These are phyloP conservation scores for Agonopterix alstromeriana DNA, from an alignment of 2,888 invertebrate species.

Conservation along the genomic window DNA sequence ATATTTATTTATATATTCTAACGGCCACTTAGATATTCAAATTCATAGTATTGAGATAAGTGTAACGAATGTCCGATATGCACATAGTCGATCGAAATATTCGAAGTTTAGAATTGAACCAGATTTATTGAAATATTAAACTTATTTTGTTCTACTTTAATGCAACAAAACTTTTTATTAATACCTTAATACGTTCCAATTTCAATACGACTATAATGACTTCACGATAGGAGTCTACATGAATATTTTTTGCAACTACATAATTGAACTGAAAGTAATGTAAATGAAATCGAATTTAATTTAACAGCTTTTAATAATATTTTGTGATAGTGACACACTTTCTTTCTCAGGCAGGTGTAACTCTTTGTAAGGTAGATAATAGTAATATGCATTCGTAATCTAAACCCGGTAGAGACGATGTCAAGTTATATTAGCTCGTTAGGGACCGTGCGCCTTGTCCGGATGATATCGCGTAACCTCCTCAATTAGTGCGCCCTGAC, in stretches of 20 bases:
- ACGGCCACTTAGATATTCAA: conserved; percentile 52
- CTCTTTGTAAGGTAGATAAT: not conserved
- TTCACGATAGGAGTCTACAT: no score
- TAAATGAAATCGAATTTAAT: no score
- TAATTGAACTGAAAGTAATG: no score
- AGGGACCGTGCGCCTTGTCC: conserved; percentile 41
- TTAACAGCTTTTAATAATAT: no score
- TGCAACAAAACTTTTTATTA: no score
- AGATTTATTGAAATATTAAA: no score
- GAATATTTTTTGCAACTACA: no score
- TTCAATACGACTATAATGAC: no score
- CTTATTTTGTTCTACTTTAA: no score
- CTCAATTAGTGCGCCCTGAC: conserved; percentile 55
- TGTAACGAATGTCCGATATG: conserved; percentile 35
- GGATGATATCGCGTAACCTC: conserved; percentile 52
- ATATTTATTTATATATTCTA: conserved; percentile 58
- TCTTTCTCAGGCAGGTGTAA: not conserved
- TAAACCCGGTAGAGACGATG: conserved; percentile 22
- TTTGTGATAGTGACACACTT: not conserved
- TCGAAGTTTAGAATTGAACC: no score
- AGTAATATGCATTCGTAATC: conserved; percentile 7
- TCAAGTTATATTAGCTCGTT: conserved; percentile 47
- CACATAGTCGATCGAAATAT: conserved; percentile 12
- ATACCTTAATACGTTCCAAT: no score
- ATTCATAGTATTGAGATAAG: conserved; percentile 42